phyloP scores from a whole-genome alignment of 2,797 vertebrate species.

The Pipistrellus nathusii region DNA sequence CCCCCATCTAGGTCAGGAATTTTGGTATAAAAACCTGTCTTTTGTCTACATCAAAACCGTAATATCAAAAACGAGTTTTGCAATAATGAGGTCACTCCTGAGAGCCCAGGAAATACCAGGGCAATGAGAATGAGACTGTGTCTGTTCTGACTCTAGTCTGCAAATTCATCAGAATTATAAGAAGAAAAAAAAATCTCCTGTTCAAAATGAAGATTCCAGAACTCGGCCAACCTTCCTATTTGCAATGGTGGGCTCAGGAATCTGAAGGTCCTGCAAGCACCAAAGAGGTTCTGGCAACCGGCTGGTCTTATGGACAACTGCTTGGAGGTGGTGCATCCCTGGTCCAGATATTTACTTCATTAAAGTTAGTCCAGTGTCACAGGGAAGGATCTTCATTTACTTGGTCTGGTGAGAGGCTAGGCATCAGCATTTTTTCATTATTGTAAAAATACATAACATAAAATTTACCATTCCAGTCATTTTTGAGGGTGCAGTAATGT shows the following conservation, averaged over 20 bases:
- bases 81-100: conserved; percentile 49
- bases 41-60: background rate
- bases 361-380: background rate
- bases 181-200: background rate
- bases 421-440: background rate
- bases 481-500: background rate
- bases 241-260: background rate
- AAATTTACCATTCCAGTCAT: background rate
- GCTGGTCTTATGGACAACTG: background rate
- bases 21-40: conserved; percentile 1
- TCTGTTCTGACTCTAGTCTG: background rate
- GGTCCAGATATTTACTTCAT: background rate
- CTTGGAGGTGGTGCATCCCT: background rate
- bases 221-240: background rate
- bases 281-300: background rate
- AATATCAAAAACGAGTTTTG: conserved; percentile 12
- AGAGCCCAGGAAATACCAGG: background rate
- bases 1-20: conserved; percentile 25
- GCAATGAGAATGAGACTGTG: background rate
- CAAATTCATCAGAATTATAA: background rate
- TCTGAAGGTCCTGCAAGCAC: background rate
- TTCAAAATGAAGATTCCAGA: background rate
- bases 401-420: background rate
- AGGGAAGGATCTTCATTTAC: background rate
- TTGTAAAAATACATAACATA: background rate